Base-by-base conservation (phyloP, 30 jellyfish, hydroid and myxozoan species). In the Catostylus mosaicus region DNA sequence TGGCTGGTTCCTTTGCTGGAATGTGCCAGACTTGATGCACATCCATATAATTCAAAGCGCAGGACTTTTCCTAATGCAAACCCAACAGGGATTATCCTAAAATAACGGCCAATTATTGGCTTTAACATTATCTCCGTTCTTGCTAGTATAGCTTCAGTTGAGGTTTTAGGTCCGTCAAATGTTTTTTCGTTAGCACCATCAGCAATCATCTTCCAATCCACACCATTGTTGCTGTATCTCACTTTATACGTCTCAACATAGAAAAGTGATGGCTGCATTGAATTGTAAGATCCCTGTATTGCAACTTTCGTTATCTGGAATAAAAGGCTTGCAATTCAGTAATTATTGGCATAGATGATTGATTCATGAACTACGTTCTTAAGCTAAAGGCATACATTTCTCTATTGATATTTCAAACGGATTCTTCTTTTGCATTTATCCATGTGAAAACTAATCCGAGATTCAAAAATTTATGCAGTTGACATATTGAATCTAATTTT, bases 21-120 rank as follows among this genome's bases (percentile, higher is more conserved):
- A 45, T 73, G 0, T 73, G 37, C 30, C 20, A n/a, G 54, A 64
- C 22, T 43, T 26, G 84, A 38, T 8, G 64, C 83, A 61, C 95
- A 85, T 64, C 95, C 95, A 47, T 73, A 85, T 62, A 85, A 26
- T 50, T 85, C 95, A 4, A 77, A 2, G 30, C 89, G 38, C 78
- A 85, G 29, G 26, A 75, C 95, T 48, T 57, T 85, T 33, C 82
- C 62, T 33, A 88, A 69, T n/a, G 45, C 52, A 56, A 38, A 85
- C 22, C 62, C 81, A 20, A 48, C 22, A 14, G 95, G 95, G 0
- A 45, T 46, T 0, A 85, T 75, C 30, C 95, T 77, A 54, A 85
- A 56, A 51, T 77, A 70, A 37, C 95, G 75, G 6, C 83, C 89
- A 45, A 48, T 56, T 63, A 85, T 67, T 18, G 95, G 84, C 50